A percentile compares a stretch with the other conserved stretches of the same genome.
phyloP scores from a whole-genome alignment of 2,888 invertebrate species.

The Dinocampus coccinellae region DNA sequence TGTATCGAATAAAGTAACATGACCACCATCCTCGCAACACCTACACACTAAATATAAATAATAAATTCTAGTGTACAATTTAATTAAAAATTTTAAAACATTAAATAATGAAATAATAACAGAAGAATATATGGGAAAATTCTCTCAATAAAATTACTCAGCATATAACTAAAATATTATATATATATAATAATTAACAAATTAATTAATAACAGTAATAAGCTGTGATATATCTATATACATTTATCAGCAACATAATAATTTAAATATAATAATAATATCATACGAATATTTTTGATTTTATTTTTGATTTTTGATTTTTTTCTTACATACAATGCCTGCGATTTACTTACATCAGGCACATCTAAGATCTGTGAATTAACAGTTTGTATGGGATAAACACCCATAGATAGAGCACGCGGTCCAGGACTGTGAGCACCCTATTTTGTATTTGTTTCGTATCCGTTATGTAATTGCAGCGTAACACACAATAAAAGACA shows the following conservation, averaged over 20 bases:
- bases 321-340: background rate
- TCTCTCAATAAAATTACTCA: background rate
- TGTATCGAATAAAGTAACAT: background rate
- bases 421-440: conserved; percentile 94
- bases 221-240: background rate
- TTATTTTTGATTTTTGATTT: conserved; percentile 13
- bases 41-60: background rate
- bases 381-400: conserved; percentile 90
- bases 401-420: conserved; percentile 90
- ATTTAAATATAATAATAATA: background rate
- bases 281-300: background rate
- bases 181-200: background rate
- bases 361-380: conserved; percentile 89
- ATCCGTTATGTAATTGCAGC: conserved; percentile 72
- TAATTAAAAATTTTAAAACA: background rate
- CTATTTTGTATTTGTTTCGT: conserved; percentile 71
- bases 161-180: background rate
- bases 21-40: conserved; percentile 17
- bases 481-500: conserved; percentile 72
- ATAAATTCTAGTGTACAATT: background rate
- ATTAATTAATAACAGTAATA: background rate
- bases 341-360: conserved; percentile 86
- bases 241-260: background rate
- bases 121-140: too few relatives aligned
- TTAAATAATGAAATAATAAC: too few relatives aligned